Conservation (phyloP, 2,888 invertebrate genomes). For the Heliconius hortense region DNA sequence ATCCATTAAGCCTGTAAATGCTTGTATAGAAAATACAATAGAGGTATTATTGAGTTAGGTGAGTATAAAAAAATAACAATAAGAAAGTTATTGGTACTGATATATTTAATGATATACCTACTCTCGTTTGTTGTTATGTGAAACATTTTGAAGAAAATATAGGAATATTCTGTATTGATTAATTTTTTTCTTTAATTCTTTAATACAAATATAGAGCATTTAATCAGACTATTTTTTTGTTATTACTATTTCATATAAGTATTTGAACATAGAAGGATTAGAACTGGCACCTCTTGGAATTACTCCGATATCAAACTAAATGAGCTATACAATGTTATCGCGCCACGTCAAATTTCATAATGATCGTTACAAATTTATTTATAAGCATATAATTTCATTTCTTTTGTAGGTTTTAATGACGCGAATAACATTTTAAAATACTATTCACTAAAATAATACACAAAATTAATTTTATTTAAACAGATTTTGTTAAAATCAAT, state of each 20-base stretch:
- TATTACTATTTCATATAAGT: neutral
- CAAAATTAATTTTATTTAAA: neutral
- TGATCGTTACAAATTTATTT: neutral
- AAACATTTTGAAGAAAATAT: neutral
- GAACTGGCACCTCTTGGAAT: neutral
- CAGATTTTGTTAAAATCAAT: conserved; percentile 1
- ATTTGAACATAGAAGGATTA: neutral
- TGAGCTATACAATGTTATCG: neutral
- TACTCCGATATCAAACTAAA: neutral
- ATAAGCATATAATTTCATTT: neutral
- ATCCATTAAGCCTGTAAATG: neutral
- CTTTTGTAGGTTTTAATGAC: neutral
- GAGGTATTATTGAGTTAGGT: no score
- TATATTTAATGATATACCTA: no score
- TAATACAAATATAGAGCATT: neutral
- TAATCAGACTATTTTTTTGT: neutral
- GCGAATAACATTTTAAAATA: neutral
- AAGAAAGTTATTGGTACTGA: no score
- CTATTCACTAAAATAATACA: neutral
- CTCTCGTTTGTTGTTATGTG: no score
- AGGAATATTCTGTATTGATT: neutral
- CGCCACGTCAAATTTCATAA: neutral
- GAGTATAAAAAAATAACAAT: no score
- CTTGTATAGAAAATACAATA: neutral
- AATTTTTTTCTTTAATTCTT: neutral